A percentile compares a stretch with the other conserved stretches of the same genome.
Evolutionary conservation across 1,140 invertebrate genomes (phyloP).

Genomic region (Dysdera silvatica): DNA sequence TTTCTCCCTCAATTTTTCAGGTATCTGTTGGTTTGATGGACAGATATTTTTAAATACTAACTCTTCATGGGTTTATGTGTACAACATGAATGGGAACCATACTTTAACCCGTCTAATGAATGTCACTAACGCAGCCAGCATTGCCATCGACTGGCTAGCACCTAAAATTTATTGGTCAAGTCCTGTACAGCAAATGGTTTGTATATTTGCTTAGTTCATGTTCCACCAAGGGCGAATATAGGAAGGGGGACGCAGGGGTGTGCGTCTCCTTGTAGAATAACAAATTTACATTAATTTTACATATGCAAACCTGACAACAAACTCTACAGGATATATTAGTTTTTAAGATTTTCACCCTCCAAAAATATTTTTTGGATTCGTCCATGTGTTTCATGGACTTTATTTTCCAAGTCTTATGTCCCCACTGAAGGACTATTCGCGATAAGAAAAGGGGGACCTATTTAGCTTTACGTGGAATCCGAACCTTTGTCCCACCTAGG

Average conservation of each 20-base stretch:
- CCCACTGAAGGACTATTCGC: too few species aligned
- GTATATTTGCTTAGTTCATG: neutral
- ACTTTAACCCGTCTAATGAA: conserved; percentile 50
- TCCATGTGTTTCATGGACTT: too few species aligned
- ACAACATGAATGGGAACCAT: conserved; percentile 55
- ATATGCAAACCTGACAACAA: conserved; percentile 20
- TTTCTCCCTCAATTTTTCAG: conserved; percentile 35
- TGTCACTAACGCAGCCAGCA: conserved; percentile 61
- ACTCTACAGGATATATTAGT: too few species aligned
- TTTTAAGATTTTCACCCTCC: too few species aligned
- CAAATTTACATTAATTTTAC: neutral
- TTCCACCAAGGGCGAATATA: too few species aligned
- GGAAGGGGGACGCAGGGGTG: too few species aligned
- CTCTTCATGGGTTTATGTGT: conserved; percentile 59
- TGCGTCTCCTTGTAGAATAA: too few species aligned
- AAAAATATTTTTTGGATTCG: too few species aligned
- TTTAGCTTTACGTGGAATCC: too few species aligned
- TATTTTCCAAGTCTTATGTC: too few species aligned
- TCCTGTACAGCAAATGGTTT: conserved; percentile 59
- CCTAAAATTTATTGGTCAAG: conserved; percentile 83
- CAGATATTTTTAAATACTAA: conserved; percentile 64
- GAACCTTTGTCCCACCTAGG: too few species aligned
- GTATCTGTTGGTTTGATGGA: conserved; percentile 61
- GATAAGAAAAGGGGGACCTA: too few species aligned
- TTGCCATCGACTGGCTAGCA: conserved; percentile 82